Evolutionary conservation across 2,113 vertebrate species (phyloP).

Genomic region (Solea solea): DNA sequence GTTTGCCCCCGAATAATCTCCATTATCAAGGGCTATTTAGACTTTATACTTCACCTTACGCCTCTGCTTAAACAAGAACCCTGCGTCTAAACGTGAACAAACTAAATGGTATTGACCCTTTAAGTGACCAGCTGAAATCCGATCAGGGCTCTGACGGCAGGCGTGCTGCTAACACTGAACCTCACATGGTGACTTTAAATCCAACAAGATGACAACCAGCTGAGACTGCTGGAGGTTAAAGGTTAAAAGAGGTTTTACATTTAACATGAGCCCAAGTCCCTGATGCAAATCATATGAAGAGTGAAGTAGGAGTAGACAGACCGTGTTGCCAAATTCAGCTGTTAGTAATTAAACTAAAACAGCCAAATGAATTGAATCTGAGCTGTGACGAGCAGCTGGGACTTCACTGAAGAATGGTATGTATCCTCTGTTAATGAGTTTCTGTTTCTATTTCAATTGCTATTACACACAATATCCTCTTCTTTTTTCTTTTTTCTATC

Average conservation of each 20-base stretch:
- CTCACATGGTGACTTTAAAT: constrained; percentile 13
- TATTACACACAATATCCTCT: neutral
- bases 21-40: too few species aligned
- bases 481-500: too few species aligned
- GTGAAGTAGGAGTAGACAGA: constrained; percentile 4
- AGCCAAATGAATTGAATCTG: constrained; percentile 27
- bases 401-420: neutral
- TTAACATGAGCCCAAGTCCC: constrained; percentile 12
- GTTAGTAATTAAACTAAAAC: constrained; percentile 19
- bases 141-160: neutral
- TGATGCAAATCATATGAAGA: constrained; percentile 28
- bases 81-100: too few species aligned
- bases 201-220: constrained; percentile 17
- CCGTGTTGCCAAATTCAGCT: constrained; percentile 5
- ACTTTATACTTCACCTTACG: too few species aligned
- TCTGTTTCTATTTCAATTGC: constrained; percentile 2
- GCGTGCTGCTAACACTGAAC: constrained; percentile 22
- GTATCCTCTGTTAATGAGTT: neutral
- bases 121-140: constrained; percentile 12
- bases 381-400: constrained; percentile 7
- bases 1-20: too few species aligned
- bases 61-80: too few species aligned
- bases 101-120: too few species aligned
- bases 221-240: constrained; percentile 19
- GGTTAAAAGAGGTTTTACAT: constrained; percentile 30